Percentiles rank a stretch among this genome's conserved stretches.
phyloP scores from a whole-genome alignment of 2,888 invertebrate genomes.

The Aethes cnicana region DNA sequence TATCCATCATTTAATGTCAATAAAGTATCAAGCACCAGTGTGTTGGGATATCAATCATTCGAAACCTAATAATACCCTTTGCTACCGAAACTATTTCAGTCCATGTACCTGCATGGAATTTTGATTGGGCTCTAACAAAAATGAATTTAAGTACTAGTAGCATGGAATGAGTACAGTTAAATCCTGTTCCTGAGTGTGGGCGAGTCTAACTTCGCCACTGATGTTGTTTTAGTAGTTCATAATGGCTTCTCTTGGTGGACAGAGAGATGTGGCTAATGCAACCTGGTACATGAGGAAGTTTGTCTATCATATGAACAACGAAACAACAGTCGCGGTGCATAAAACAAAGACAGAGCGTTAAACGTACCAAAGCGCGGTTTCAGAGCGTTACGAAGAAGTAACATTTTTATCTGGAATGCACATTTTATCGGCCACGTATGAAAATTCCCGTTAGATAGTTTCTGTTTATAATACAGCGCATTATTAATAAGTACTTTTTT shows the following conservation, averaged over 20 bases:
- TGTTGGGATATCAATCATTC: slow-evolving; percentile 68
- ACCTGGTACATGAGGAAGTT: slow-evolving; percentile 43
- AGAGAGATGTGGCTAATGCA: slow-evolving; percentile 63
- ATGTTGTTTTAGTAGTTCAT: slow-evolving; percentile 63
- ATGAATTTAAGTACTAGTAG: slow-evolving; percentile 44
- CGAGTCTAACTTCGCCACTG: slow-evolving; percentile 63
- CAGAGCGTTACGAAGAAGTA: slow-evolving; percentile 1
- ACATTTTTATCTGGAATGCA: background rate
- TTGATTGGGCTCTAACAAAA: slow-evolving; percentile 7
- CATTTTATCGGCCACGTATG: background rate
- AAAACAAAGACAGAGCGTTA: slow-evolving; percentile 9
- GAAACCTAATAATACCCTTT: slow-evolving; percentile 57
- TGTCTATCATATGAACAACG: slow-evolving; percentile 29
- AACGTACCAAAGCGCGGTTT: slow-evolving; percentile 12
- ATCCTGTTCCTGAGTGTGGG: slow-evolving; percentile 62
- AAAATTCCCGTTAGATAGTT: background rate
- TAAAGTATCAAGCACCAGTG: slow-evolving; percentile 50
- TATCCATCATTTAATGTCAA: slow-evolving; percentile 73
- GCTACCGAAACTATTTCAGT: slow-evolving; percentile 39
- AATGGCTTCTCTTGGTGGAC: slow-evolving; percentile 62
- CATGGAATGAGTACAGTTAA: slow-evolving; percentile 53
- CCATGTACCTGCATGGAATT: slow-evolving; percentile 23
- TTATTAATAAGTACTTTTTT: too few relatives aligned
- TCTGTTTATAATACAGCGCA: too few relatives aligned
- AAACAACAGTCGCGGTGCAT: slow-evolving; percentile 13